Conservation (phyloP, 1,140 invertebrate species). For the Leptinotarsa texana region DNA sequence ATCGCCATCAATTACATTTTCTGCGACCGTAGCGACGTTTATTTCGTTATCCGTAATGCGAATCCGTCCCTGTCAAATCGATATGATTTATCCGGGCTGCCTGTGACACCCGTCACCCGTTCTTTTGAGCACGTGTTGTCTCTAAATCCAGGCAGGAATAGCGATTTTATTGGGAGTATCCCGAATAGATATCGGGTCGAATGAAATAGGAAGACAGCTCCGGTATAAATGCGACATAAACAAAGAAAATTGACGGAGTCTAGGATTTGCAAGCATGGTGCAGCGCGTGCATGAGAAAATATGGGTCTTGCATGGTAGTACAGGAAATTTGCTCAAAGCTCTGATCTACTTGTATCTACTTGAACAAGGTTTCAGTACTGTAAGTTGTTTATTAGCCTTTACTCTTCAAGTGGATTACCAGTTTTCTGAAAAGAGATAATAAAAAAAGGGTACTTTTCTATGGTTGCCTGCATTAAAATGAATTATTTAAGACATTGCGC, state of each 20-base stretch:
- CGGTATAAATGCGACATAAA: neutral
- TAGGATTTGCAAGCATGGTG: too few relatives aligned
- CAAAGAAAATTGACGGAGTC: neutral
- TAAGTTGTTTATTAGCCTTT: too few relatives aligned
- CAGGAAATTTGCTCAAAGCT: too few relatives aligned
- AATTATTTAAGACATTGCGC: too few relatives aligned
- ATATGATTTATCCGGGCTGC: neutral
- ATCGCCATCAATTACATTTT: neutral
- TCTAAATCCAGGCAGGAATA: neutral
- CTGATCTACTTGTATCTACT: too few relatives aligned
- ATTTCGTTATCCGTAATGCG: neutral
- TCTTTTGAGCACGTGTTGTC: neutral
- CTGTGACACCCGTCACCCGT: neutral
- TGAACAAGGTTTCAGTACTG: too few relatives aligned
- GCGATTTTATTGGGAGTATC: neutral
- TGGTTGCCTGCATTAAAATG: too few relatives aligned
- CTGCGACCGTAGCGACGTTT: neutral
- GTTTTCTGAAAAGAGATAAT: too few relatives aligned
- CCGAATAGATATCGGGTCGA: neutral
- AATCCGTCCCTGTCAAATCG: slow-evolving; percentile 2
- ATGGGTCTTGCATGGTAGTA: too few relatives aligned
- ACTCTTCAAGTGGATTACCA: too few relatives aligned
- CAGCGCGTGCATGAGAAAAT: too few relatives aligned
- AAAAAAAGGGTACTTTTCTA: too few relatives aligned
- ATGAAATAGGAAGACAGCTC: neutral